Base-by-base conservation (phyloP, 2,797 vertebrate genomes). In the Mormyrops attenuatus region DNA sequence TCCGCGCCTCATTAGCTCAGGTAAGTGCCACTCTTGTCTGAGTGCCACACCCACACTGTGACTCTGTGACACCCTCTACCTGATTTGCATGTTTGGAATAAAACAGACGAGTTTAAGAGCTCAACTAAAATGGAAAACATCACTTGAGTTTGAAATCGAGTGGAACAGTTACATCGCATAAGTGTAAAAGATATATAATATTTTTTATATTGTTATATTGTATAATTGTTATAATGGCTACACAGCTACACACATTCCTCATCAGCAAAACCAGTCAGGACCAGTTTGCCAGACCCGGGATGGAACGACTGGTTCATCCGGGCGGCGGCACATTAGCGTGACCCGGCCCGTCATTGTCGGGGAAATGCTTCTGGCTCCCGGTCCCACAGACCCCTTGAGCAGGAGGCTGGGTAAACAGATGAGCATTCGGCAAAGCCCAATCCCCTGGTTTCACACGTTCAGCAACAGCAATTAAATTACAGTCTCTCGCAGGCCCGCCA, bases 391-490 rank as follows among this genome's bases (percentile, higher is more conserved):
- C 85, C 91, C 52, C 88, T 38, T 26, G 26, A 6, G 3, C 13
- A 73, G 66, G 8, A 80, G 82, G 82, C 44, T 11, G 15, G 82
- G 87, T 94, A 91, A 94, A 93, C 93, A 90, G 91, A 91, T 91
- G 86, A 93, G 92, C 90, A 88, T 92, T 91, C 92, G 82, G 92
- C 91, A 90, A 92, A 94, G 94, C 92, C 91, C 90, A 92, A 94
- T 93, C 91, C 92, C 91, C 92, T 90, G 91, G 89, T 91, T 94
- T 91, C 92, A 91, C 90, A 90, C 91, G 86, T 91, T 93, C 93
- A 91, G 93, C 94, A 94, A 93, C 89, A 90, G 91, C 92, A 92
- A 89, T 93, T 93, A 93, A 94, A 93, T 93, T 92, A 93, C 92
- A 49, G 26, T 57, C 90, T 91, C 89, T 90, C 92, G 89, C 91